Percentiles rank a stretch among this genome's conserved stretches.
These are phyloP conservation scores for Paramisgurnus dabryanus DNA, from an alignment of 2,113 vertebrate species.

Conservation along the genomic window DNA sequence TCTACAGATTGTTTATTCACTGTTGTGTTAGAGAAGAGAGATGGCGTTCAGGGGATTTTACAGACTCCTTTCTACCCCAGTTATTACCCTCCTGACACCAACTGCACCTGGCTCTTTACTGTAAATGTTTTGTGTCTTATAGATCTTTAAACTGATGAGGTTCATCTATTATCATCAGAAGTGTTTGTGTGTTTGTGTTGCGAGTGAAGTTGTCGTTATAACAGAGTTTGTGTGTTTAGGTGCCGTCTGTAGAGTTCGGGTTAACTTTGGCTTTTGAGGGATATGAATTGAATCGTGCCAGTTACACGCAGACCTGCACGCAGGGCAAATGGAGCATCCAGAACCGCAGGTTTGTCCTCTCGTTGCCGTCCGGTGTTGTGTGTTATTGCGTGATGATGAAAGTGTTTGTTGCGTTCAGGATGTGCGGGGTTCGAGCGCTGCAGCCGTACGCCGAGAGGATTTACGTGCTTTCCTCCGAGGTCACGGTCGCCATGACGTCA, in stretches of 20 bases:
- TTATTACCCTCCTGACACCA: constrained; percentile 88
- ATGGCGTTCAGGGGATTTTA: constrained; percentile 79
- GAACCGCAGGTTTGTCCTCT: constrained; percentile 80
- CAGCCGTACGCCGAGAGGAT: constrained; percentile 85
- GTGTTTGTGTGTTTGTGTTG: constrained; percentile 27
- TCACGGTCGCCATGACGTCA: constrained; percentile 84
- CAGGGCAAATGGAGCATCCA: constrained; percentile 92
- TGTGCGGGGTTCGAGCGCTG: constrained; percentile 83
- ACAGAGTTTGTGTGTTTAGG: constrained; percentile 66
- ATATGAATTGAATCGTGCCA: constrained; percentile 82
- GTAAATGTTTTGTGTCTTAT: not conserved
- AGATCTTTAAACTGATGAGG: too few species aligned
- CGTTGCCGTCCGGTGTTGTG: not conserved
- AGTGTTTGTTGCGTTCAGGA: constrained; percentile 65
- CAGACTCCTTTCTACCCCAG: constrained; percentile 89
- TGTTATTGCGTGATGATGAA: constrained; percentile 14
- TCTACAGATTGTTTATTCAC: constrained; percentile 77
- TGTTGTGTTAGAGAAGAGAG: constrained; percentile 70
- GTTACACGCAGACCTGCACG: constrained; percentile 77
- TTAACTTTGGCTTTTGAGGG: constrained; percentile 87
- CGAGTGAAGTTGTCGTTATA: not conserved
- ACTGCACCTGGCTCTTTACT: constrained; percentile 88
- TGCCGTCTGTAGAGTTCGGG: constrained; percentile 80
- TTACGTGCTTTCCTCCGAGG: constrained; percentile 67
- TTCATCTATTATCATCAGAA: too few species aligned